phyloP scores from a whole-genome alignment of 2,797 vertebrate genomes.

The Australoheros facetus region DNA sequence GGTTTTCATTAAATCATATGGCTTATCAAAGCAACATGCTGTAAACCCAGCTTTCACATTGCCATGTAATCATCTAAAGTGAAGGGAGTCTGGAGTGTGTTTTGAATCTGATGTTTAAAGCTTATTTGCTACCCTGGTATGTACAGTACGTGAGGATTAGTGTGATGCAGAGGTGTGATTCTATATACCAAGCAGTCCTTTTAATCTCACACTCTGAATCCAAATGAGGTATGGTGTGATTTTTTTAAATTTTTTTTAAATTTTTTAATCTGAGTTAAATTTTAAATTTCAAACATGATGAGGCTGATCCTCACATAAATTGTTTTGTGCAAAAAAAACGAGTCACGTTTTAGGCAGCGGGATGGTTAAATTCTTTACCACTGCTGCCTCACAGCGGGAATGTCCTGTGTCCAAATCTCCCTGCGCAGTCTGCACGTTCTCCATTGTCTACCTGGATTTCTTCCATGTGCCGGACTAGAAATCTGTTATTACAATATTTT shows the following conservation, averaged over 20 bases:
- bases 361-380: conserved; percentile 6
- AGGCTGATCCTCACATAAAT: not conserved
- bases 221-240: not conserved
- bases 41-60: conserved; percentile 19
- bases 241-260: not conserved
- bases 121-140: conserved; percentile 34
- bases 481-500: conserved; percentile 23
- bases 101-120: conserved; percentile 44
- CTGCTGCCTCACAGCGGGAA: conserved; percentile 5
- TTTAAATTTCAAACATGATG: not conserved
- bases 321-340: not conserved
- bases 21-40: conserved; percentile 29
- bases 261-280: not conserved
- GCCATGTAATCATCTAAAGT: conserved; percentile 36
- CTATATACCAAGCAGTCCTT: not conserved
- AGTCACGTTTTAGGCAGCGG: not conserved
- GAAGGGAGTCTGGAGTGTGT: conserved; percentile 42
- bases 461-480: conserved; percentile 30
- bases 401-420: conserved; percentile 20
- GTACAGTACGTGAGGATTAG: conserved; percentile 27
- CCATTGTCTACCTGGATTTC: conserved; percentile 12
- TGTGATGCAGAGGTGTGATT: not conserved
- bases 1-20: conserved; percentile 43
- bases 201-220: conserved; percentile 13
- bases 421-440: conserved; percentile 16